These are phyloP conservation scores for Chrysina gloriosa DNA, from an alignment of 2,888 invertebrate genomes.

Conservation along the genomic window DNA sequence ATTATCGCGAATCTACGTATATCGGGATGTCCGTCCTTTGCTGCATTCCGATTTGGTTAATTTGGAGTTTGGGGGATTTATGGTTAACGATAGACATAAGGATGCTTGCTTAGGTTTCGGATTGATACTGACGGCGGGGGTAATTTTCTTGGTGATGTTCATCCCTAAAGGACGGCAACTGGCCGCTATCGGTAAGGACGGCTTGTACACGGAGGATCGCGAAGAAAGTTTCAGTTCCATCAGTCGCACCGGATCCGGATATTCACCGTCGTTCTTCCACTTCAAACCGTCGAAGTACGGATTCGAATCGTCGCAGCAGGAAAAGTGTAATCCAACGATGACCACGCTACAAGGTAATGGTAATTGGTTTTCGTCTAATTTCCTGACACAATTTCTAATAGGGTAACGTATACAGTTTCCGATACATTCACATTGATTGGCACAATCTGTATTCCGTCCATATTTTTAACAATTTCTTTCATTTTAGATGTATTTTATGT, in stretches of 20 bases:
- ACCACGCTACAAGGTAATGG: constrained; percentile 39
- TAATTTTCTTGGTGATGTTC: constrained; percentile 93
- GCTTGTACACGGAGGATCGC: constrained; percentile 82
- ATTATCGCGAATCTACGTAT: constrained; percentile 92
- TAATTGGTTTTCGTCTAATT: no score
- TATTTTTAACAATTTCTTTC: no score
- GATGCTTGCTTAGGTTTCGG: constrained; percentile 93
- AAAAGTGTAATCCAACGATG: constrained; percentile 23
- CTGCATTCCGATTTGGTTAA: constrained; percentile 87
- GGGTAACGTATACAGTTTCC: no score
- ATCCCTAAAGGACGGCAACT: constrained; percentile 92
- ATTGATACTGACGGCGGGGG: constrained; percentile 83
- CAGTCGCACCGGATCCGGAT: constrained; percentile 82
- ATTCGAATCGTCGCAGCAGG: constrained; percentile 30
- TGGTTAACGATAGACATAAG: constrained; percentile 81
- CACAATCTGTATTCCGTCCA: no score
- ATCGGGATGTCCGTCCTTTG: constrained; percentile 90
- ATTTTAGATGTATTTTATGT: no score
- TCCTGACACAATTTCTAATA: no score
- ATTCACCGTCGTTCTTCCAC: constrained; percentile 93
- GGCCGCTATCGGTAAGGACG: constrained; percentile 92
- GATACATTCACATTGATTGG: no score
- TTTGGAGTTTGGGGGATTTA: constrained; percentile 87
- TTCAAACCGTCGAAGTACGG: constrained; percentile 89
- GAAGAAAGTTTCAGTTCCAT: constrained; percentile 86